Percentiles rank a stretch among this genome's conserved stretches.
These are phyloP conservation scores for Falco berigora DNA, from an alignment of 2,797 vertebrate species.

Conservation along the genomic window DNA sequence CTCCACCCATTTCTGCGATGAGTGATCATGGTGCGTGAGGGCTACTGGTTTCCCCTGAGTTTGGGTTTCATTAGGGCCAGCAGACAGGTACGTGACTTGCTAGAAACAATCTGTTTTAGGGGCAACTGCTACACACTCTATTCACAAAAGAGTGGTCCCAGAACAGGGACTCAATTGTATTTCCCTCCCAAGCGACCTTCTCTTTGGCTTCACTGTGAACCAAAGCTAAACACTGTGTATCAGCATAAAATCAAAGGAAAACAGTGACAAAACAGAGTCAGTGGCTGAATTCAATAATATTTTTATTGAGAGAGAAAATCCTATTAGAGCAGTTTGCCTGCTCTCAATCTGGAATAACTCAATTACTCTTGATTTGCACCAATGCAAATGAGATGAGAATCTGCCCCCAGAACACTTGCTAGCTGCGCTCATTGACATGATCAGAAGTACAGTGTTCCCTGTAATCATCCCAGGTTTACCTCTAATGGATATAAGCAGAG, in stretches of 20 bases:
- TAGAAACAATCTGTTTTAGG: background rate
- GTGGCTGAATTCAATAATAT: slow-evolving; percentile 7
- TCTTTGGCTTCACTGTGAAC: background rate
- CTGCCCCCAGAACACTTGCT: slow-evolving; percentile 40
- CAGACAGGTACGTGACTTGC: background rate
- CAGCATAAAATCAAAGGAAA: slow-evolving; percentile 33
- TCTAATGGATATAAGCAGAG: slow-evolving; percentile 59
- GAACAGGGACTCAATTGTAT: background rate
- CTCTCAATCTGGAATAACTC: slow-evolving; percentile 43
- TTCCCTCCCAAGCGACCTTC: background rate
- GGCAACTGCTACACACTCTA: background rate
- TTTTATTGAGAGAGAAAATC: slow-evolving; percentile 48
- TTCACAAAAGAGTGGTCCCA: background rate
- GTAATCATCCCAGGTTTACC: slow-evolving; percentile 54
- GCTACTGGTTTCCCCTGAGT: background rate
- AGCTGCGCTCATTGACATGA: slow-evolving; percentile 36
- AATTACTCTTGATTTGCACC: slow-evolving; percentile 55
- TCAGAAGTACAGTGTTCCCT: slow-evolving; percentile 51
- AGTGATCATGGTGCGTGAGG: background rate
- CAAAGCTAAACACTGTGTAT: background rate
- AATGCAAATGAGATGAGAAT: slow-evolving; percentile 55
- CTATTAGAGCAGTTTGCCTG: background rate
- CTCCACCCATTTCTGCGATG: background rate
- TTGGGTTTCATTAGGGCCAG: background rate
- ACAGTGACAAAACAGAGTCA: slow-evolving; percentile 26